Base-by-base conservation (phyloP, 2,888 invertebrate species). In the Beris chalybata region DNA sequence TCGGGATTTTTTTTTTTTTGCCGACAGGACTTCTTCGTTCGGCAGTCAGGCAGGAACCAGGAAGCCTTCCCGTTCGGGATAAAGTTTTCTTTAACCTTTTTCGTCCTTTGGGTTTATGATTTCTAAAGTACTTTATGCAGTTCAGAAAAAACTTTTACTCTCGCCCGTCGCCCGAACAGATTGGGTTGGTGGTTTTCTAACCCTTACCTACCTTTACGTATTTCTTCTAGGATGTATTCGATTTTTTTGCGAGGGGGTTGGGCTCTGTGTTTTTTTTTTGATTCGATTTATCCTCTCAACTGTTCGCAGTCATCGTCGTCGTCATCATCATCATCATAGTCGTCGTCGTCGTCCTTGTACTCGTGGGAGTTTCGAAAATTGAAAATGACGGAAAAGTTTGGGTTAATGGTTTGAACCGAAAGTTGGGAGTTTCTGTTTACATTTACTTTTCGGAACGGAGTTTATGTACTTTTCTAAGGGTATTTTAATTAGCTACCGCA, bases 401-500 rank as follows among this genome's bases (percentile, higher is more conserved):
- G 45, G 43, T 57, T 57, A 57, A 57, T 57, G 45, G 57, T 44
- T 57, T 57, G 57, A 57, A 57, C 44, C 43, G 29, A 44, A 57
- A 57, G 13, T 15, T 57, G 22, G 44, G 44, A 31, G 44, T 57
- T 29, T 5, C 43, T 57, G 32, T 57, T 57, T 57, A 57, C 57
- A 57, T 57, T 57, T 57, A 44, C 15, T 57, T 57, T 44, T 22
- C 15, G 57, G 57, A 22, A 29, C 22, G 12, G 22, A 57, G 57
- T 57, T 57, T 57, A 44, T 57, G 57, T 44, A 57, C 57, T 57
- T 57, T 57, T 29, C 44, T 44, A 30, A 44, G 57, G 57, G 44
- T 57, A 57, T 57, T 57, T 57, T 57, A 57, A 57, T 57, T 57
- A 57, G 44, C 57, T 57, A 57, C 57, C 44, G 57, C 57, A 44